A percentile compares a stretch with the other conserved stretches of the same genome.
These are phyloP conservation scores for Mercenaria mercenaria DNA, from an alignment of 1,140 invertebrate genomes.

Conservation along the genomic window DNA sequence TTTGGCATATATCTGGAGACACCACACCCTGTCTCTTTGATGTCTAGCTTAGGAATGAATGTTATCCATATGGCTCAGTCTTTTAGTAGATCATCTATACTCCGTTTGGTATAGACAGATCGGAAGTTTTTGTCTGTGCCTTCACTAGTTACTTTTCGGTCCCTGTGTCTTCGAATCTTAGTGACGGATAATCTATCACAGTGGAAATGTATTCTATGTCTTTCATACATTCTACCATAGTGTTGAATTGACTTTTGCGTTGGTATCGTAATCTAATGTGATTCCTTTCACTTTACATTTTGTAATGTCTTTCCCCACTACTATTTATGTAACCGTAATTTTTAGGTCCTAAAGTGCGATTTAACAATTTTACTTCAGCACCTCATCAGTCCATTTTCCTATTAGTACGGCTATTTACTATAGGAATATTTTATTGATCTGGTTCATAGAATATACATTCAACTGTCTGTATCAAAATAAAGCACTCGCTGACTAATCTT, in stretches of 20 bases:
- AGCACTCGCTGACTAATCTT: neutral
- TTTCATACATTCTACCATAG: neutral
- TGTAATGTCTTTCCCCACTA: neutral
- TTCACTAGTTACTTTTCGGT: neutral
- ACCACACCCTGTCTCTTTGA: too few relatives aligned
- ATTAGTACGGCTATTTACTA: neutral
- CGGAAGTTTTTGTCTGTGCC: neutral
- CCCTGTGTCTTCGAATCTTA: neutral
- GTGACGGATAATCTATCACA: neutral
- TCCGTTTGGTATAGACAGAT: neutral
- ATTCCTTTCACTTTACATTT: conserved; percentile 22
- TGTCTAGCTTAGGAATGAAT: neutral
- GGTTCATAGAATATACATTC: conserved; percentile 17
- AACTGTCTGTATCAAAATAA: conserved; percentile 35
- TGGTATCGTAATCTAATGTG: neutral
- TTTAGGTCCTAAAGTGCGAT: neutral
- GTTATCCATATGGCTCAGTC: neutral
- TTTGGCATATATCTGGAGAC: too few relatives aligned
- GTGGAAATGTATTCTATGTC: neutral
- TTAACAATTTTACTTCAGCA: neutral
- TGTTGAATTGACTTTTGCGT: neutral
- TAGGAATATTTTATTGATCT: conserved; percentile 18
- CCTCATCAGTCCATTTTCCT: conserved; percentile 26
- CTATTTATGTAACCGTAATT: conserved; percentile 14
- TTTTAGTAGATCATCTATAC: neutral